Base-by-base conservation (phyloP, 2,797 vertebrate species). In the Otolemur crassicaudatus region DNA sequence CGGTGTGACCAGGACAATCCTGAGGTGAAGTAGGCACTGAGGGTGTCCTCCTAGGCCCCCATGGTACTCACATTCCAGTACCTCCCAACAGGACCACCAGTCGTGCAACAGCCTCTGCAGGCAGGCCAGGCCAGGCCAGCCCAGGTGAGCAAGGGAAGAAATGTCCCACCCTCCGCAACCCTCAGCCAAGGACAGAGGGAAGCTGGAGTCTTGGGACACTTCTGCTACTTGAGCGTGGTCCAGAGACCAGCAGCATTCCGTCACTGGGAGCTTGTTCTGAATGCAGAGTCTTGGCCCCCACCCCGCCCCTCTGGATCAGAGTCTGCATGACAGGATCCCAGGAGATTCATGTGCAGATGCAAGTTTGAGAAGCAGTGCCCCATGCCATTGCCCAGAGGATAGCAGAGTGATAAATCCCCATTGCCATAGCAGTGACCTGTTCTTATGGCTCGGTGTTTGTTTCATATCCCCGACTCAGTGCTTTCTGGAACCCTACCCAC, bases 21-120 rank as follows among this genome's bases (percentile, higher is more conserved):
- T 14, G 5, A 0, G 0, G 12, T 17, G 3, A 7, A 1, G 14
- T 31, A 25, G 46, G 56, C 34, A 77, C 56, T 22, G 0, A 7
- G 1, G 0, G 43, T 22, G 34, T 16, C 88, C 92, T 75, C 53
- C 20, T 34, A 4, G 79, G 34, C 2, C 2, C 22, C 37, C 61
- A 40, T 10, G 13, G 13, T 53, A 20, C 3, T 56, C 23, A 5
- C 0, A 3, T 5, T 31, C 46, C 27, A 12, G 23, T 29, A 40
- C 23, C 79, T 23, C 29, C 31, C 49, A 31, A 23, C 19, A 58
- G 17, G 56, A 53, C 67, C 2, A n/a, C 10, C 1, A 34, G 25
- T 22, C 11, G 5, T 1, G 8, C 13, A 8, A 5, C 40, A 2
- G 19, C 27, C 80, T 43, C 58, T 77, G 56, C 13, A 23, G 86